These are phyloP conservation scores for Lottia gigantea DNA, from an alignment of 2,888 invertebrate genomes.

Conservation along the genomic window DNA sequence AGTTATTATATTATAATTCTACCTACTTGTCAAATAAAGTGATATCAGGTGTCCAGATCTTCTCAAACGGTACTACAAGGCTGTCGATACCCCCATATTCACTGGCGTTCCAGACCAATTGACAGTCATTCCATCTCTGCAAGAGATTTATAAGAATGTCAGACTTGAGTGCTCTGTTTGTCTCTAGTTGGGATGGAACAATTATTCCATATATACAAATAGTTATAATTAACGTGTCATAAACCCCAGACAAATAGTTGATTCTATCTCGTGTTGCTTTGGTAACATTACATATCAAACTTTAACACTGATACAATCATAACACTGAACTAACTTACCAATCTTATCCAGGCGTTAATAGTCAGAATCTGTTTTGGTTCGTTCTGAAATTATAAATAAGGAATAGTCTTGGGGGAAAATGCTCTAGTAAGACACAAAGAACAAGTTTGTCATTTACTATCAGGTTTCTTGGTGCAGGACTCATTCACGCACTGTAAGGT, in stretches of 20 bases:
- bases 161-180: no score
- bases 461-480: no score
- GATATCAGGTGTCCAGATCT: constrained; percentile 43
- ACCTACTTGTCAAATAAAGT: constrained; percentile 46
- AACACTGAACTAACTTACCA: constrained; percentile 21
- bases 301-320: background rate
- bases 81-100: constrained; percentile 30
- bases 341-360: constrained; percentile 15
- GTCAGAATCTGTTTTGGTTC: constrained; percentile 22
- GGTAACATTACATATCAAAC: no score
- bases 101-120: constrained; percentile 33
- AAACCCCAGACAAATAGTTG: no score
- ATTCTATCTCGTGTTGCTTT: no score
- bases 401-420: no score
- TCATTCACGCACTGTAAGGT: no score
- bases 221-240: no score
- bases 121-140: constrained; percentile 45
- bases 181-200: no score
- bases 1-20: background rate
- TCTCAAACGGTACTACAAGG: constrained; percentile 30
- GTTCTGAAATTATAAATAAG: constrained; percentile 14
- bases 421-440: no score
- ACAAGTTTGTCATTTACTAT: no score
- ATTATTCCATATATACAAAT: no score
- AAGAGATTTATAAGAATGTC: background rate